Conservation (phyloP, 64 coral and sea anemone genomes). For the Pocillopora damicornis region DNA sequence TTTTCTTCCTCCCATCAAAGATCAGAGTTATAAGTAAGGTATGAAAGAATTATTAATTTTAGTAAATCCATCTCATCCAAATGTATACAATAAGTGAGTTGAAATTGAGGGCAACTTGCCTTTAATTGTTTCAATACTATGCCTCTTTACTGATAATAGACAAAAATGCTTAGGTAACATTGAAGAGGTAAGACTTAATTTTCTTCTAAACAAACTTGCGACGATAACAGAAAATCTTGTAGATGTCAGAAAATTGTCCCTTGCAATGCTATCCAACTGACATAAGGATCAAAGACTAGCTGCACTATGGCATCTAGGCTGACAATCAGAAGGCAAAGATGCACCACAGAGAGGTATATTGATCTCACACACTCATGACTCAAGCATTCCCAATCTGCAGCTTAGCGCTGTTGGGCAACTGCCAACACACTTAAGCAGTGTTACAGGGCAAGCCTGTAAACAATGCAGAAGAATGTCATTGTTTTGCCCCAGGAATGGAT, state of each 20-base stretch:
- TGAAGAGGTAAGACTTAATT: no score
- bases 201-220: no score
- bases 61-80: no score
- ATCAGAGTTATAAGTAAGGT: no score
- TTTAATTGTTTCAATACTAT: no score
- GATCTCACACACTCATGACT: conserved; percentile 98
- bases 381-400: conserved; percentile 98
- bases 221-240: background rate
- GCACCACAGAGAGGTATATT: conserved; percentile 81
- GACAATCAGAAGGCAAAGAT: conserved; percentile 49
- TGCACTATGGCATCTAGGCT: conserved; percentile 25
- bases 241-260: background rate
- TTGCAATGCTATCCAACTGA: conserved; percentile 45
- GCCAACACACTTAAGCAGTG: conserved; percentile 46
- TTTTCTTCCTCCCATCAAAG: no score
- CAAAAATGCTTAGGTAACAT: no score
- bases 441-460: conserved; percentile 13
- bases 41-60: no score
- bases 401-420: conserved; percentile 83
- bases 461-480: background rate
- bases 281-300: conserved; percentile 23
- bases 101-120: no score
- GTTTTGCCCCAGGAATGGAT: conserved; percentile 78
- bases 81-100: no score
- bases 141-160: no score